Base-by-base conservation (phyloP, 2,113 vertebrate genomes). In the Microtus pennsylvanicus region DNA sequence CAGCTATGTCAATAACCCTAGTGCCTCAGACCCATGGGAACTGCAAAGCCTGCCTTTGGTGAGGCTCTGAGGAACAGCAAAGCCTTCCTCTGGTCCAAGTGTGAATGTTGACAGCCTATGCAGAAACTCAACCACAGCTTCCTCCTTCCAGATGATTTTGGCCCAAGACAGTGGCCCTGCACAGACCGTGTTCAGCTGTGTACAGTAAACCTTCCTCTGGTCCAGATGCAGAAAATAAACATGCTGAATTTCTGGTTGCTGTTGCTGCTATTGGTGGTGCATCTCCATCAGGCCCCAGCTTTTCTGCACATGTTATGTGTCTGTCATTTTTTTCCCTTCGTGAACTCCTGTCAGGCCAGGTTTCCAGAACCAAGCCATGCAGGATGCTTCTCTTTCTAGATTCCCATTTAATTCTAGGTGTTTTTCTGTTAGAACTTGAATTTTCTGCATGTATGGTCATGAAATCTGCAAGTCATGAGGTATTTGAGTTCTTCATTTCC, bases 341-440 rank as follows among this genome's bases (percentile, higher is more conserved):
- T 61, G n/a, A 83, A 9, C 22, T 42, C 13, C 21, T 28, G 13
- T 83, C 19, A 42, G 58, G 94, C 8, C 70, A 38, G 19, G 6
- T 42, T 83, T 45, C 55, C 55, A 63, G n/a, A 22, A 28, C 21
- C 7, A 42, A 19, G 55, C 24, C 26, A n/a, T 63, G 14, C n/a
- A 63, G 4, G n/a, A 42, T 42, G 24, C 58, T 65, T n/a, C 45
- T 30, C 19, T 80, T 70, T 10, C 16, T 89, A 75, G 85, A 89
- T 74, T 86, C 24, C 82, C 21, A 83, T 91, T 70, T n/a, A 85
- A 94, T 93, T 67, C 83, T 70, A 65, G 58, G 52, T 45, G 33
- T 67, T 67, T 91, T 42, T 63, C 50, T 89, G n/a, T 38, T 52
- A 91, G 63, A 74, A 85, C 87, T 93, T 33, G 26, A n/a, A n/a